phyloP scores from a whole-genome alignment of 2,113 vertebrate genomes.

The Albula goreensis region DNA sequence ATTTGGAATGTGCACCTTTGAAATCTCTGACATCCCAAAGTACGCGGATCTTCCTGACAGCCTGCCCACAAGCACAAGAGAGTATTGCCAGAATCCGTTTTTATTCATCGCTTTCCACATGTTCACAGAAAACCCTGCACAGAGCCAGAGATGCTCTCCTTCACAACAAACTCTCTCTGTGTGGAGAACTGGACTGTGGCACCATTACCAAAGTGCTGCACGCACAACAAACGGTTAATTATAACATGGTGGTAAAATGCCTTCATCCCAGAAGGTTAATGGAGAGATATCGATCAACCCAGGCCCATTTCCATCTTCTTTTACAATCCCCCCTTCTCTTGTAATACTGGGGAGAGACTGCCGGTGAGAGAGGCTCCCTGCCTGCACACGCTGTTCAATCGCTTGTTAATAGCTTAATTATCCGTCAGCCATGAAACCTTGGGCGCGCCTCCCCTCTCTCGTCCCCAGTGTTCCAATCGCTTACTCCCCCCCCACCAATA shows the following conservation, averaged over 20 bases:
- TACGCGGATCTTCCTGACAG: background rate
- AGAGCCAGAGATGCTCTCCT: background rate
- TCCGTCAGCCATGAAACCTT: background rate
- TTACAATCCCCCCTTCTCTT: background rate
- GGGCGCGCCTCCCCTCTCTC: background rate
- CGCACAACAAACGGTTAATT: constrained; percentile 10
- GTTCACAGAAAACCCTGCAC: background rate
- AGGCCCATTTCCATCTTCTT: background rate
- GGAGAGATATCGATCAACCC: background rate
- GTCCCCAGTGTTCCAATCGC: background rate
- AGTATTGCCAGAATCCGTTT: background rate
- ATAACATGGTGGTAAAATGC: background rate
- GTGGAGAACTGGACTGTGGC: background rate
- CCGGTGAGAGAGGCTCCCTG: background rate
- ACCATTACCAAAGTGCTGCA: background rate
- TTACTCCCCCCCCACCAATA: background rate
- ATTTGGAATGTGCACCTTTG: background rate
- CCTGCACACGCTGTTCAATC: background rate
- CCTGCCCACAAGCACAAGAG: background rate
- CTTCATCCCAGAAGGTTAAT: constrained; percentile 6
- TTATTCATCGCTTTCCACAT: background rate
- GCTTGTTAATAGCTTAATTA: constrained; percentile 13
- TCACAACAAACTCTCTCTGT: background rate
- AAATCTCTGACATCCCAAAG: background rate
- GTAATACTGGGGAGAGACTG: background rate